Evolutionary conservation across 2,113 vertebrate species (phyloP), one percentile per base, ranked within the genome.

Genomic region (Machaerirhynchus nigripectus): DNA sequence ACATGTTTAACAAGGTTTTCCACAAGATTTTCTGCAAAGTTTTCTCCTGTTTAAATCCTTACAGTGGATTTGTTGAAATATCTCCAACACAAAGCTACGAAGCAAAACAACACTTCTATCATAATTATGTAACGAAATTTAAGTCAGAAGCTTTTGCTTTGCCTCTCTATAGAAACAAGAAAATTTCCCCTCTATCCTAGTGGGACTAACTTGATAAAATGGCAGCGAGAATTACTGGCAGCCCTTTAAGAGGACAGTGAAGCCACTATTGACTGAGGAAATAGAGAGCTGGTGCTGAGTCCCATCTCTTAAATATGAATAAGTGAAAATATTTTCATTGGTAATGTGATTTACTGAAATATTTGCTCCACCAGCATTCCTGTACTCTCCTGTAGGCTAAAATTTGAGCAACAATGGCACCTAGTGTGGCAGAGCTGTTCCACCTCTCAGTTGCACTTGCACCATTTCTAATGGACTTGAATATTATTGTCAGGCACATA

Each of bases 191-290:
- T 95, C 60, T 90, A 69, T 96, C 86, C 83, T 95, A 86, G 46
- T 39, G 67, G 26, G 57, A 92, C 71, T 95, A 64, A 81, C 74
- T 92, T 97, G 75, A 97, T 97, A 98, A 96, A 97, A 96, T 44
- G 15, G 16, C 33, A 79, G 13, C 15, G 52, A 88, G 56, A 84
- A 78, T 94, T 94, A 73, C 87, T 87, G 49, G 94, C 90, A 95
- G 85, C 46, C 59, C 64, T 95, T 97, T 96, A 97, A 96, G 85
- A 97, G 96, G 83, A 90, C 77, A 71, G 57, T 22, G 52, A 86
- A 93, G 70, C 28, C 63, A 63, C 67, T 73, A 8, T 47, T 37
- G 18, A 18, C 61, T 50, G 80, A 44, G 59, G 40, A 81, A 53
- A 35, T 0, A 21, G 22, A 53, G 28, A 85, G 35, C 39, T 80